Evolutionary conservation across 2,113 vertebrate genomes (phyloP).

Genomic region (Lates calcarifer): DNA sequence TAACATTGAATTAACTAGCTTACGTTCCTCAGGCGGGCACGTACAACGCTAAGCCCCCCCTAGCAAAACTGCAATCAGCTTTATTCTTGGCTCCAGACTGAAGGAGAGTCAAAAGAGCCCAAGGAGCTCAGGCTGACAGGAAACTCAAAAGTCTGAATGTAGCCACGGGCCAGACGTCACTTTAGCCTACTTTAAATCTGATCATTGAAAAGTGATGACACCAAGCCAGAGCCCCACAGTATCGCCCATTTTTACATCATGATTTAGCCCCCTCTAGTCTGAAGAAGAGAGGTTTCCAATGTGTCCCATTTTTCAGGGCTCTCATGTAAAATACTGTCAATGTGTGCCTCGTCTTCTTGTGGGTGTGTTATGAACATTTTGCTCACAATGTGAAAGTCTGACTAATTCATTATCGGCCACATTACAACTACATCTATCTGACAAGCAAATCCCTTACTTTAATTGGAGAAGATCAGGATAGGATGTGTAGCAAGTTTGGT

Average conservation of each 20-base stretch:
- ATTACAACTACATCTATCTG: slow-evolving; percentile 56
- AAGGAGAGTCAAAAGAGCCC: slow-evolving; percentile 51
- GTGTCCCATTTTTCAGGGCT: slow-evolving; percentile 33
- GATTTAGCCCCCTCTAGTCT: slow-evolving; percentile 21
- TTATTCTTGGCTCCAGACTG: slow-evolving; percentile 62
- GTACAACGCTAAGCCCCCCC: slow-evolving; percentile 48
- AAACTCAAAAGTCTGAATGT: slow-evolving; percentile 58
- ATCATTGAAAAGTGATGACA: slow-evolving; percentile 62
- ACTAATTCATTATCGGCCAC: slow-evolving; percentile 67
- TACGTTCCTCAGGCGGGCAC: slow-evolving; percentile 54
- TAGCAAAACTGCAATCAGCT: slow-evolving; percentile 63
- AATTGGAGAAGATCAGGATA: slow-evolving; percentile 32
- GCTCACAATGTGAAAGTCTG: slow-evolving; percentile 50
- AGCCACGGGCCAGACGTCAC: slow-evolving; percentile 45
- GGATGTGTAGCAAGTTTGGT: slow-evolving; percentile 3
- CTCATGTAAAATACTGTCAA: slow-evolving; percentile 43
- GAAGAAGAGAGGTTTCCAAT: slow-evolving; percentile 27
- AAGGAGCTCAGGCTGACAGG: slow-evolving; percentile 51
- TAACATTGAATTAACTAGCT: slow-evolving; percentile 69
- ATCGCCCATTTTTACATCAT: slow-evolving; percentile 44
- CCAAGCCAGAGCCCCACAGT: slow-evolving; percentile 28
- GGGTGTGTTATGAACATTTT: slow-evolving; percentile 67
- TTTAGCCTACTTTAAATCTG: slow-evolving; percentile 59
- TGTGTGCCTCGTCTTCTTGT: slow-evolving; percentile 58
- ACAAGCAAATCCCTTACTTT: slow-evolving; percentile 50